Base-by-base conservation (phyloP, 1,140 invertebrate species). In the Gonioctena quinquepunctata region DNA sequence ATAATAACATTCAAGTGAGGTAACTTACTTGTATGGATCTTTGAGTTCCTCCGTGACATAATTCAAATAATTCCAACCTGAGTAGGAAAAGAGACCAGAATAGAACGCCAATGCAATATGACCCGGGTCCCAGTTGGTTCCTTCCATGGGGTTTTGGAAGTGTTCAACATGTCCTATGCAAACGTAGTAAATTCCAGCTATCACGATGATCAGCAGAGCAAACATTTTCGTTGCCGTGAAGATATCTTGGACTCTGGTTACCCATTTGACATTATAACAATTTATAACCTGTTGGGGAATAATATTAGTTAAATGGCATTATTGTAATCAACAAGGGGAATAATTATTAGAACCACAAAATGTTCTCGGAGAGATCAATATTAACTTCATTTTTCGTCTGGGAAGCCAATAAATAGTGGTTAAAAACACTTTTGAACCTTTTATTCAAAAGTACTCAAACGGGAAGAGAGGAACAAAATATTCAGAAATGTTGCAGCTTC, bases 11-110 rank as follows among this genome's bases (percentile, higher is more conserved):
- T n/a, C n/a, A n/a, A n/a, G n/a, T n/a, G n/a, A n/a, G n/a, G n/a
- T 42, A 27, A 67, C 67, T 87, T 87, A 95, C 93, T 87, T 91
- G 82, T 93, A 92, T n/a, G 96, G 96, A 84, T 97, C 93, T 83
- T 96, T 91, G 11, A 98, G 86, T 84, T 98, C 96, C 85, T 96
- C 95, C 19, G 95, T 96, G 26, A 97, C 94, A 79, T 94, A 96
- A 84, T 96, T 96, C 33, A 96, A 86, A 77, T 92, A 94, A 83
- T 94, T 94, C 91, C 95, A 99, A 69, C 97, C 97, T 25, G 96
- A 96, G 84, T 98, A 99, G 0, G 96, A 97, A 84, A 98, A 99
- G n/a, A 99, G 87, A 28, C 96, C 97, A 5, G 92, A 95, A 82
- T 99, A 99, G 83, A 99, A 96, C 0, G 96, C 93, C 1, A 98